Evolutionary conservation across 2,113 vertebrate species (phyloP).

Genomic region (Eurystomus gularis): DNA sequence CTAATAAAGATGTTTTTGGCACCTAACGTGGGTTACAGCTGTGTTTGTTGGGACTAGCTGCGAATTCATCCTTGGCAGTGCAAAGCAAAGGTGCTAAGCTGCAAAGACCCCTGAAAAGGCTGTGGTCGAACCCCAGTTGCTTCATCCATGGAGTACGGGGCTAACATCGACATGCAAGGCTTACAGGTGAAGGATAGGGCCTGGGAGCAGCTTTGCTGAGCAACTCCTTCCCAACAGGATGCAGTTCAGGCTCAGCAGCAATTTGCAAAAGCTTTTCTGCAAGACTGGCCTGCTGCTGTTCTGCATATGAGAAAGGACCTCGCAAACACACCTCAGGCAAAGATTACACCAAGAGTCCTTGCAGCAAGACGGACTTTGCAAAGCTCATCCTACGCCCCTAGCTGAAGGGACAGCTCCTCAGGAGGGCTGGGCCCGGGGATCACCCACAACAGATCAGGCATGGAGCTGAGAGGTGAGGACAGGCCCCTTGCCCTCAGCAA

Average conservation of each 20-base stretch:
- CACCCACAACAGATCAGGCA: accelerated
- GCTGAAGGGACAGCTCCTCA: not conserved
- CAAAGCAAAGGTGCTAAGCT: not conserved
- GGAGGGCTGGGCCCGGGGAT: not conserved
- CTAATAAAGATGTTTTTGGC: conserved; percentile 77
- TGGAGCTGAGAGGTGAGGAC: accelerated
- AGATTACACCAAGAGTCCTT: not conserved
- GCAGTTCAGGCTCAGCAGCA: not conserved
- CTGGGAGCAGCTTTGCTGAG: not conserved
- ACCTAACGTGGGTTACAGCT: not conserved
- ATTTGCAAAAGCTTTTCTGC: not conserved
- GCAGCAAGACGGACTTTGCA: accelerated
- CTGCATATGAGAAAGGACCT: accelerated
- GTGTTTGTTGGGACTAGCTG: not conserved
- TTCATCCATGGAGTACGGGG: accelerated
- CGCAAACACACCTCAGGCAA: too few species aligned
- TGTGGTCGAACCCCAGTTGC: not conserved
- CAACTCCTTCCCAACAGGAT: not conserved
- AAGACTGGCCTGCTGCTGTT: not conserved
- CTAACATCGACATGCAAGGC: accelerated
- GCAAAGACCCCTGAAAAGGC: not conserved
- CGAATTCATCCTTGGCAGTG: not conserved
- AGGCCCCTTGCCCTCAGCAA: not conserved
- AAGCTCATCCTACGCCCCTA: not conserved
- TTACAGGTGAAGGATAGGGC: not conserved